Conservation (phyloP, 2,888 invertebrate genomes). For the Brenthis ino region DNA sequence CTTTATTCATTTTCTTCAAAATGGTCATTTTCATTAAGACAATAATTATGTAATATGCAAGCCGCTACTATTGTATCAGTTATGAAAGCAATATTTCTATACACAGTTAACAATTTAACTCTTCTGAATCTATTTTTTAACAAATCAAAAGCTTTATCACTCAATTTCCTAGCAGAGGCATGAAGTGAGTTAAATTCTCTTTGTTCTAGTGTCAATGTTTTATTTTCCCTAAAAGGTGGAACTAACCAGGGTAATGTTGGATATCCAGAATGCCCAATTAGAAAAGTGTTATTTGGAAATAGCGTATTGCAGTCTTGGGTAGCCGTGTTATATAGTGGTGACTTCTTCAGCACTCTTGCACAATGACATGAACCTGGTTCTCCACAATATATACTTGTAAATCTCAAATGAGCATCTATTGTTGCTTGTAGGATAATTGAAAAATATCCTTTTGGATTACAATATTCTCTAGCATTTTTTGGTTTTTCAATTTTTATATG, state of each 20-base stretch:
- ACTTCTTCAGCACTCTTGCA: too few relatives aligned
- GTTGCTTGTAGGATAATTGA: conserved; percentile 63
- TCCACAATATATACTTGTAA: conserved; percentile 65
- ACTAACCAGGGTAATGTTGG: conserved; percentile 48
- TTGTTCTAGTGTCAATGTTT: conserved; percentile 58
- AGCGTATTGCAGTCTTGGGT: too few relatives aligned
- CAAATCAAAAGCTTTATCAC: conserved; percentile 48
- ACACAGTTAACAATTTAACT: too few relatives aligned
- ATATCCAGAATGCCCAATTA: too few relatives aligned
- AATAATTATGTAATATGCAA: conserved; percentile 66
- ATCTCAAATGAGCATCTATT: conserved; percentile 57
- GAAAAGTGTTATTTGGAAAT: too few relatives aligned
- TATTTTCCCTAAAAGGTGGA: conserved; percentile 63
- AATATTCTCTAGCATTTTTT: conserved; percentile 60
- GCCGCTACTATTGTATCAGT: conserved; percentile 64
- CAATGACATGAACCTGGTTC: conserved; percentile 63
- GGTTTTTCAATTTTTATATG: conserved; percentile 66
- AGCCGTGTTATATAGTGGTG: too few relatives aligned
- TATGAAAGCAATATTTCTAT: conserved; percentile 48
- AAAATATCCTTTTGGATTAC: conserved; percentile 62
- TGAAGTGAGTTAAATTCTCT: conserved; percentile 60
- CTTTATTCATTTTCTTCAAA: conserved; percentile 48
- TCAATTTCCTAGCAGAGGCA: conserved; percentile 54
- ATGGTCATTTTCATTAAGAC: conserved; percentile 59
- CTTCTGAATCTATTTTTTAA: too few relatives aligned